Base-by-base conservation (phyloP, 2,113 vertebrate species). In the Tinamus guttatus region DNA sequence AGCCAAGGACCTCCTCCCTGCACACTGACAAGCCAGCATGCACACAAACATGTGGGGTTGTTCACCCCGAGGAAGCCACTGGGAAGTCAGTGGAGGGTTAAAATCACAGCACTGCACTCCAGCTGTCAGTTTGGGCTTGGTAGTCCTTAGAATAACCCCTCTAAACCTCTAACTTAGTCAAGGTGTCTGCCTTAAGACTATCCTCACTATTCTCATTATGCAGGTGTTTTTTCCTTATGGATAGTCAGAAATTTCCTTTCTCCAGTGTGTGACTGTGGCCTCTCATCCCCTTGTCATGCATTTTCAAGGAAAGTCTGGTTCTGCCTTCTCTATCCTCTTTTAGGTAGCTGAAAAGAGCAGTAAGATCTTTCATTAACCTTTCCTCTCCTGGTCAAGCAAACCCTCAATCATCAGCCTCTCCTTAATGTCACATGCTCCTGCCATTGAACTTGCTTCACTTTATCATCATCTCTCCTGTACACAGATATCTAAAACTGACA, bases 21-120 rank as follows among this genome's bases (percentile, higher is more conserved):
- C 45, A 70, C 5, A n/a, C 21, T 0, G 2, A 59, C 11, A 63
- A 86, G 56, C 18, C 34, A 71, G n/a, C 51, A 17, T 0, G 1
- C 65, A 87, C n/a, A 59, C 21, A 63, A 41, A 32, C 4, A n/a
- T 79, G 54, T 81, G 56, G 24, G 40, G 54, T 78, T 89, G 45
- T 79, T 52, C 43, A 59, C 84, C 62, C 47, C 67, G 25, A 79
- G 12, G 51, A 86, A 67, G 18, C 11, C 78, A 2, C 75, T 62
- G 59, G 45, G 58, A 91, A 93, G 18, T 15, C 89, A 93, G 21
- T 8, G 30, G 86, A 90, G 13, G 38, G 4, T 19, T 41, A 34
- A 0, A 0, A 25, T 75, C 70, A 68, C 25, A 63, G 30, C 24
- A 17, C 36, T 1, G 2, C 13, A 69, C 11, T 84, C 41, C 62